Conservation (phyloP, 2,113 vertebrate genomes). For the Forbesichthys agassizii region DNA sequence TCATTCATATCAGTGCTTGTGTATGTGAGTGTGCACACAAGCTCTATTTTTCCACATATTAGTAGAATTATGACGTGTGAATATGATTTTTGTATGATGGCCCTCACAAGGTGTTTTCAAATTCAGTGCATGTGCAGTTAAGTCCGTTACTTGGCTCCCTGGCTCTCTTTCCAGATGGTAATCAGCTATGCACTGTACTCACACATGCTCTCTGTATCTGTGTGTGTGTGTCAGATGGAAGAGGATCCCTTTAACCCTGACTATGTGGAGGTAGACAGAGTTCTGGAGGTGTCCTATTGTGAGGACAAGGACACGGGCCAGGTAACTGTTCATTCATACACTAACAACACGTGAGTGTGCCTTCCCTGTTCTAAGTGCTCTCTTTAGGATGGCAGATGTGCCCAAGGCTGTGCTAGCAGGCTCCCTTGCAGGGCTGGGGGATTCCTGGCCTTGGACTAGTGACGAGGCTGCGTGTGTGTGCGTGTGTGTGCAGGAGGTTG, state of each 20-base stretch:
- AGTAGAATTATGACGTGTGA: background rate
- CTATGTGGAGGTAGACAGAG: conserved; percentile 96
- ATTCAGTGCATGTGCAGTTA: conserved; percentile 25
- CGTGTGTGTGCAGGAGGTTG: conserved; percentile 82
- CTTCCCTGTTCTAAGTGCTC: background rate
- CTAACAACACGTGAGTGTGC: too few species aligned
- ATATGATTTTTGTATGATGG: background rate
- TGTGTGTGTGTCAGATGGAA: conserved; percentile 83
- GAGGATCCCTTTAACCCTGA: conserved; percentile 98
- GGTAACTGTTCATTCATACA: conserved; percentile 73
- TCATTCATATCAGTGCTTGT: background rate
- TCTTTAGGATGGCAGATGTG: conserved; percentile 57
- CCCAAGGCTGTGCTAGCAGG: conserved; percentile 65
- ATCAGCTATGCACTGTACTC: conserved; percentile 37
- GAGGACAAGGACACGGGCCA: conserved; percentile 97
- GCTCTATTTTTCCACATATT: background rate
- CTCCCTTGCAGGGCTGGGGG: conserved; percentile 59
- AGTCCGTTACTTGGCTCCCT: conserved; percentile 22
- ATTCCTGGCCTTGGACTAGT: conserved; percentile 38
- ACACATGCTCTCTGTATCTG: conserved; percentile 37
- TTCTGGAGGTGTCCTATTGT: conserved; percentile 97
- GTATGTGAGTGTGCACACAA: background rate
- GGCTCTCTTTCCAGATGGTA: conserved; percentile 63
- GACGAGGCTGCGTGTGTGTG: conserved; percentile 33
- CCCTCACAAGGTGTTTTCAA: conserved; percentile 16